phyloP scores from a whole-genome alignment of 2,888 invertebrate genomes.

The Pediacus dermestoides region DNA sequence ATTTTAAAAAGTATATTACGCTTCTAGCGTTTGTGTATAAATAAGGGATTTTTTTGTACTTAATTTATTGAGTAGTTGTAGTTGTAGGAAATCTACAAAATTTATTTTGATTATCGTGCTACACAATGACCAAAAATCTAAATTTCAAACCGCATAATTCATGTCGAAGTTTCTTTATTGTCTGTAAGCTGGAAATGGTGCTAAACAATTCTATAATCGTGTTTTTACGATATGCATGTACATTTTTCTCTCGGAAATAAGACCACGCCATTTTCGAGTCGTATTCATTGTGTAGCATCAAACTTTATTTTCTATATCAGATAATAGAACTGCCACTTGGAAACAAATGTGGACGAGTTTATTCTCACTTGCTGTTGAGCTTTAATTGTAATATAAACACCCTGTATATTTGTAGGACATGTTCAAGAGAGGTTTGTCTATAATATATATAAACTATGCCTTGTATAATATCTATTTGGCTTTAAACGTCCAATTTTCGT shows the following conservation, averaged over 20 bases:
- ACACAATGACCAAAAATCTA: too few species aligned
- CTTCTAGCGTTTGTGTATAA: conserved; percentile 31
- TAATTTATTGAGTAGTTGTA: conserved; percentile 17
- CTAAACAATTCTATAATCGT: too few species aligned
- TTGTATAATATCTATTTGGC: conserved; percentile 33
- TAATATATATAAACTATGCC: conserved; percentile 19
- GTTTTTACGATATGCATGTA: too few species aligned
- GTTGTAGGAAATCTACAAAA: too few species aligned
- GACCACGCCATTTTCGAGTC: too few species aligned
- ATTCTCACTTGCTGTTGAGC: conserved; percentile 44
- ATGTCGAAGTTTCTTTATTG: too few species aligned
- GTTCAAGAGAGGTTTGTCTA: neutral
- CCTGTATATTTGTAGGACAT: conserved; percentile 30
- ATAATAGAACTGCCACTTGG: conserved; percentile 42
- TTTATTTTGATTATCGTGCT: too few species aligned
- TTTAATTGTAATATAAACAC: conserved; percentile 45
- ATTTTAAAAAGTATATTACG: conserved; percentile 16
- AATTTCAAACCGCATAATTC: too few species aligned
- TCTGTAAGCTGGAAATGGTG: too few species aligned
- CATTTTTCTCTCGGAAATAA: too few species aligned
- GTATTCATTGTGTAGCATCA: too few species aligned
- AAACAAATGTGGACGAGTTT: conserved; percentile 30
- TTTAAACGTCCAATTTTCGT: conserved; percentile 33
- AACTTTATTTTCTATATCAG: conserved; percentile 33
- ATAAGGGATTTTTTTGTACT: conserved; percentile 23